A percentile compares a stretch with the other conserved stretches of the same genome.
phyloP scores from a whole-genome alignment of 2,113 vertebrate genomes.

The Lampris incognitus region DNA sequence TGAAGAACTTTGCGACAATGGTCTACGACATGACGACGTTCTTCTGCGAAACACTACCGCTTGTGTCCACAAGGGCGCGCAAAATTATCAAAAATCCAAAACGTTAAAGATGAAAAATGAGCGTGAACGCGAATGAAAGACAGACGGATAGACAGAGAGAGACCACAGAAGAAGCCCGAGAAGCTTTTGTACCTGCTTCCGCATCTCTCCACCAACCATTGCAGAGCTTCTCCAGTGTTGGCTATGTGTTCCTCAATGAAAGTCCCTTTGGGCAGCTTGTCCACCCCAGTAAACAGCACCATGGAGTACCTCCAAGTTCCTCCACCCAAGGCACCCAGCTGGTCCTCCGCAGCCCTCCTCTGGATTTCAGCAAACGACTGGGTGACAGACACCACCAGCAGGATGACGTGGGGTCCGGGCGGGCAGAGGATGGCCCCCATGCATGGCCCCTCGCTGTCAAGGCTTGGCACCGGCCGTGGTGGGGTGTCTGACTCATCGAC shows the following conservation, averaged over 20 bases:
- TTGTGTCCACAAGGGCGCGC: too few relatives aligned
- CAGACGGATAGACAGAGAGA: background rate
- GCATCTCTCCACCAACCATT: constrained; percentile 82
- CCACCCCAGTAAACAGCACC: constrained; percentile 79
- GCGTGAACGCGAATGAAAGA: background rate
- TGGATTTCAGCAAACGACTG: constrained; percentile 76
- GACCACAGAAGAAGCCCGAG: background rate
- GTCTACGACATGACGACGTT: too few relatives aligned
- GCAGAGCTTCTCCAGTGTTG: constrained; percentile 77
- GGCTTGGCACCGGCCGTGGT: constrained; percentile 36
- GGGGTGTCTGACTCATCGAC: constrained; percentile 57
- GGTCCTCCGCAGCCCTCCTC: constrained; percentile 73
- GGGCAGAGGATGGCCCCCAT: constrained; percentile 80
- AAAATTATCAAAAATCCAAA: too few relatives aligned
- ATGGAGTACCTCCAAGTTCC: constrained; percentile 82
- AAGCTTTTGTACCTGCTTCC: constrained; percentile 74
- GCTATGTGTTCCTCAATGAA: constrained; percentile 82
- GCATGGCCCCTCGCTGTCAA: constrained; percentile 77
- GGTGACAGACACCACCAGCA: constrained; percentile 77
- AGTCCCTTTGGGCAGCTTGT: constrained; percentile 73
- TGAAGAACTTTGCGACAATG: too few relatives aligned
- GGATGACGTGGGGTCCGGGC: constrained; percentile 79
- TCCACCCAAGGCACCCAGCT: constrained; percentile 74
- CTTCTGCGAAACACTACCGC: too few relatives aligned
- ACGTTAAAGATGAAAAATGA: too few relatives aligned